Conservation (phyloP, 2,888 invertebrate species). For the Onchidella celtica region DNA sequence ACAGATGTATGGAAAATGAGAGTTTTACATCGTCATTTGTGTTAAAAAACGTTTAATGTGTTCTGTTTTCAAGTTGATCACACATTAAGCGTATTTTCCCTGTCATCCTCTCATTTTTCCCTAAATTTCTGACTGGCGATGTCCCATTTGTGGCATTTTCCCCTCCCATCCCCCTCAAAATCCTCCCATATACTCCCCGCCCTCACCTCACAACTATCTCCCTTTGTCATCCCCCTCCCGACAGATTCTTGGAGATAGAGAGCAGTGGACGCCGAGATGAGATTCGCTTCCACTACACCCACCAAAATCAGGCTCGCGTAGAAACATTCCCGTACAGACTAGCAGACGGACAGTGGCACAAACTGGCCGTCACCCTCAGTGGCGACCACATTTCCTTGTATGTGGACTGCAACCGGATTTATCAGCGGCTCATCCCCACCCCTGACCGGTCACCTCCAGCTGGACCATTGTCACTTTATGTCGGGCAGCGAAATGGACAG, state of each 20-base stretch:
- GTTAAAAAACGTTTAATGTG: no score
- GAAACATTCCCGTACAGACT: constrained; percentile 91
- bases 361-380: constrained; percentile 90
- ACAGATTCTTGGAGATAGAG: constrained; percentile 94
- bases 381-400: constrained; percentile 89
- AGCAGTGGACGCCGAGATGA: constrained; percentile 93
- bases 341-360: constrained; percentile 94
- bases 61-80: no score
- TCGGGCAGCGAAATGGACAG: constrained; percentile 92
- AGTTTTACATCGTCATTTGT: no score
- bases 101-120: no score
- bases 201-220: no score
- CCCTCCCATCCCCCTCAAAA: no score
- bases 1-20: no score
- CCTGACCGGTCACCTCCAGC: constrained; percentile 85
- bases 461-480: constrained; percentile 84
- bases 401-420: constrained; percentile 92
- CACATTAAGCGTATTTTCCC: no score
- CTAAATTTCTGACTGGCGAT: no score
- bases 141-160: no score
- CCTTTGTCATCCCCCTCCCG: no score
- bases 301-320: constrained; percentile 80
- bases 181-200: no score
- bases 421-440: constrained; percentile 87
- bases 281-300: constrained; percentile 77